Base-by-base conservation (phyloP, 2,888 invertebrate genomes). In the Cylindroiulus punctatus region DNA sequence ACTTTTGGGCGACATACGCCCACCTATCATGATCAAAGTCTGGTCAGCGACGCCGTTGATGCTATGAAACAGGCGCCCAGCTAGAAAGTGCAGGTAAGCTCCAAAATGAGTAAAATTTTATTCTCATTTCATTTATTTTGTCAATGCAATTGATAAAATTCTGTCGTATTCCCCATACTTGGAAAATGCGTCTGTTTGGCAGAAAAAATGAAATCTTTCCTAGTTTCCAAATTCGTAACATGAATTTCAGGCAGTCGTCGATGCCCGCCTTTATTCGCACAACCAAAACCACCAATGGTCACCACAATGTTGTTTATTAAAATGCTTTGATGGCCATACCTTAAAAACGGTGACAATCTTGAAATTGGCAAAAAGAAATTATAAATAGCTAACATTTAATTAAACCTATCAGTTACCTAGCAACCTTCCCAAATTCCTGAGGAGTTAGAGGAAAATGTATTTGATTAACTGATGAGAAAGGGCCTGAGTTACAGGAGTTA, bases 1-100 rank as follows among this genome's bases (percentile, higher is more conserved):
- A 86, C 87, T 88, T 85, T 88, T 88, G 8, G 91, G 91, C n/a
- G 91, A 91, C 30, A 89, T 89, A 44, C 91, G 89, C 22, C 91
- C 91, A 81, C 91, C 91, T 87, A 90, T 89, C 84, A 91, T 86
- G 76, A 91, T 84, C n/a, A 90, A 81, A 30, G 88, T 87, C 17
- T 89, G 89, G 88, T 89, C 88, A 14, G 83, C 76, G 44, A 87
- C 57, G 22, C 65, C 5, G 8, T 88, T 88, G 47, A 88, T 87
- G 10, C 88, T 86, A 81, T 88, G 88, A 87, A 89, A 88, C 87
- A 89, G 88, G 52, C 88, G 87, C 81, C 87, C 85, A 19, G 85
- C 87, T 88, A 52, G 85, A 42, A 57, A 32, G 47, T 30, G 12
- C 40, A 40, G 8, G 32, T 17, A 44, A 47, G 8, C 22, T 7